Evolutionary conservation across 2,113 vertebrate genomes (phyloP), one percentile per base, ranked within the genome.

Genomic region (Chaetops frenatus): DNA sequence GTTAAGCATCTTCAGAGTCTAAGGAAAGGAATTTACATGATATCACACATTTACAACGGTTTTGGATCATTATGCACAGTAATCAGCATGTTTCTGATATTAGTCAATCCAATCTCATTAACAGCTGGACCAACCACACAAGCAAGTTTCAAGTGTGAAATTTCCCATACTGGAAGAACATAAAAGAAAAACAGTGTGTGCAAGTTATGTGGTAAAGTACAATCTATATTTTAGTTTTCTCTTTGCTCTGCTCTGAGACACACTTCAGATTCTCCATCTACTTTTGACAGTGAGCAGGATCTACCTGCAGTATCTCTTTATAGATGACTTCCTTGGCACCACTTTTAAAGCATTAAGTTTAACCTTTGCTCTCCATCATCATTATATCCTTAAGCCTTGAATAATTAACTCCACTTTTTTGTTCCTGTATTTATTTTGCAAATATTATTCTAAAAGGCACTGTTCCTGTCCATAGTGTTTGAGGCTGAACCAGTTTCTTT

Each of bases 1-100:
- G 91, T 99, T 99, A 33, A 99, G 98, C 98, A 99, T 98, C 98
- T 99, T 99, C 97, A 99, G 95, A 74, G 99, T 98, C 99, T 99
- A 97, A 84, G 42, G 95, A 79, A 94, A 85, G 10, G 62, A 79
- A 78, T 72, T 86, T 66, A 60, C 5, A 40, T 0, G 0, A 61
- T 16, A 3, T n/a, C 58, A 80, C 25, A 60, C 0, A 2, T 61
- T 58, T 47, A 64, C 45, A 89, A 33, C 12, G n/a, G 22, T 53
- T 61, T 18, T 11, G 7, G 28, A 62, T 45, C 3, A 1, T 22
- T 65, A 27, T 2, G 42, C 21, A 54, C 7, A 31, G 25, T 61
- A 66, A 91, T 45, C 29, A 16, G 33, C 1, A 4, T 10, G 20
- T n/a, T 82, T 36, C 29, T 15, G 5, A 24, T 14, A 44, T 8